phyloP scores from a whole-genome alignment of 2,113 vertebrate species.

The Neogobius melanostomus region DNA sequence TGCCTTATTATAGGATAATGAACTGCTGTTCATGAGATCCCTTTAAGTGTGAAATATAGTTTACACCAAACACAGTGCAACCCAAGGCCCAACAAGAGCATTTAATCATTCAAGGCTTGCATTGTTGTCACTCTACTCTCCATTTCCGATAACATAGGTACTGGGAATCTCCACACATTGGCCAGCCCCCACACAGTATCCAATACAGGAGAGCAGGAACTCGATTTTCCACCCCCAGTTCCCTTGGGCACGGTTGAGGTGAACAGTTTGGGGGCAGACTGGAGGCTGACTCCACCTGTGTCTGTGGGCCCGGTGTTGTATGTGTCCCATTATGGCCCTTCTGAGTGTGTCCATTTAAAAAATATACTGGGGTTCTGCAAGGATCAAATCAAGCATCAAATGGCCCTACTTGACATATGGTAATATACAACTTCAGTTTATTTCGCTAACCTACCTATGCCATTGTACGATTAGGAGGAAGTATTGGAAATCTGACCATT shows the following conservation, averaged over 20 bases:
- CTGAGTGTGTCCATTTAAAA: constrained; percentile 49
- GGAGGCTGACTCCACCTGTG: constrained; percentile 22
- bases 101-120: not conserved
- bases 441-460: no score
- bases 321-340: constrained; percentile 28
- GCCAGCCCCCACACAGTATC: constrained; percentile 83
- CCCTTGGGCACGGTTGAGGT: constrained; percentile 32
- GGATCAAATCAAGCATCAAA: not conserved
- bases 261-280: not conserved
- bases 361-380: constrained; percentile 55
- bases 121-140: constrained; percentile 72
- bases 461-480: not conserved
- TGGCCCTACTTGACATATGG: not conserved
- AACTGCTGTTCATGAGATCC: not conserved
- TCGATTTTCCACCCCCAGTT: constrained; percentile 79
- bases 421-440: not conserved
- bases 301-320: constrained; percentile 21
- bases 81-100: constrained; percentile 15
- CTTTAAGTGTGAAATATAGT: constrained; percentile 27
- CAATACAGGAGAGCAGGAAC: constrained; percentile 83
- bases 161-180: constrained; percentile 83
- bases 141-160: constrained; percentile 86
- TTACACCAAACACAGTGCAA: constrained; percentile 26
- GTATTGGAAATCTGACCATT: no score
- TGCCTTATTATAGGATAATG: constrained; percentile 30